Conservation (phyloP, 2,888 invertebrate genomes). For the Spodoptera picta region DNA sequence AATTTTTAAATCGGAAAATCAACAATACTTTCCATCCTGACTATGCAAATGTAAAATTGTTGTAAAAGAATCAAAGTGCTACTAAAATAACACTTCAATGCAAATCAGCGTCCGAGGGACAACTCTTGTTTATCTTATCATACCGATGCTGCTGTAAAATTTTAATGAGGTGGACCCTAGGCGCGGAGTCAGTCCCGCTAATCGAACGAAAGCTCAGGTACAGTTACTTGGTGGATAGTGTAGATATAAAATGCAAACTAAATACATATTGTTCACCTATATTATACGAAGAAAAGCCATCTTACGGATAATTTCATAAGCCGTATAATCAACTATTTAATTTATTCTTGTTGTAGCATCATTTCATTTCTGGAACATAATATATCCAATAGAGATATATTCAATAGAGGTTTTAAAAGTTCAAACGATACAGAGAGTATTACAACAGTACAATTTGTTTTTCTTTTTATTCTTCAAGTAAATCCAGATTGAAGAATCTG, state of each 20-base stretch:
- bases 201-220: conserved; percentile 69
- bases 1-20: too few relatives aligned
- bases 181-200: conserved; percentile 69
- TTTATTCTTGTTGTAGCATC: conserved; percentile 13
- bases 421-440: conserved; percentile 4
- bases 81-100: conserved; percentile 58
- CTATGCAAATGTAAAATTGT: background rate
- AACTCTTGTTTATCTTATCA: conserved; percentile 71
- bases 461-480: background rate
- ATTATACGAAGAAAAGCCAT: conserved; percentile 30
- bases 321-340: conserved; percentile 7
- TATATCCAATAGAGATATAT: too few relatives aligned
- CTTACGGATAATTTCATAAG: conserved; percentile 34
- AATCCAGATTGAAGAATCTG: conserved; percentile 2
- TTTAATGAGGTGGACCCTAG: conserved; percentile 76
- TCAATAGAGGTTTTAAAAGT: too few relatives aligned
- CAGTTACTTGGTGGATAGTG: conserved; percentile 69
- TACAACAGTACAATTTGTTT: conserved; percentile 2
- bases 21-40: too few relatives aligned
- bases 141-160: conserved; percentile 73
- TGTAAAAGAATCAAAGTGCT: conserved; percentile 24
- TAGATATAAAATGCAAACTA: conserved; percentile 60
- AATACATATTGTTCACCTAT: conserved; percentile 44
- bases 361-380: too few relatives aligned
- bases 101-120: conserved; percentile 55